These are phyloP conservation scores for Bagarius yarrelli DNA, from an alignment of 2,113 vertebrate species.

Conservation along the genomic window DNA sequence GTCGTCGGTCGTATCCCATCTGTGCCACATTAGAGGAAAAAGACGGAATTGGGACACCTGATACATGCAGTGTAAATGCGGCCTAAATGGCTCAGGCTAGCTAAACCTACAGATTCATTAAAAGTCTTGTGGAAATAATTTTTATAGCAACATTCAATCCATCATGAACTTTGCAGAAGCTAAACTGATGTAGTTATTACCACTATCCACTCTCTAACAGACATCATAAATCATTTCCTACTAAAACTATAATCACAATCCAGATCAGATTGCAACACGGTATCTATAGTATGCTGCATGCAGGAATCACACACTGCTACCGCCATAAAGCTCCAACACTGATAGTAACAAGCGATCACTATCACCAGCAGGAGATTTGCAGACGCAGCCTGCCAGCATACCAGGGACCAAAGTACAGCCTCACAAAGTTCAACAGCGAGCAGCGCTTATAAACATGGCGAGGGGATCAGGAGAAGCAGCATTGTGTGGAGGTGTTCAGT, in stretches of 20 bases:
- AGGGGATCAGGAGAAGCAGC: background rate
- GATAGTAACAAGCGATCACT: slow-evolving; percentile 6
- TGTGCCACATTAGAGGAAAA: too few species aligned
- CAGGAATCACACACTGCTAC: background rate
- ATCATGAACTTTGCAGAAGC: too few species aligned
- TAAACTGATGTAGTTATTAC: background rate
- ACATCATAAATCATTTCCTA: background rate
- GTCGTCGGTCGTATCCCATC: too few species aligned
- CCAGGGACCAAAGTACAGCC: slow-evolving; percentile 40
- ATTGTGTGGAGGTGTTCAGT: background rate
- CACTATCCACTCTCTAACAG: background rate
- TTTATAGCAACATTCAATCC: too few species aligned
- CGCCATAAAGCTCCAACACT: background rate
- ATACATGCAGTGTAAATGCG: too few species aligned
- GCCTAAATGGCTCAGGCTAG: too few species aligned
- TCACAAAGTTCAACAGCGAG: slow-evolving; percentile 34
- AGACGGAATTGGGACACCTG: too few species aligned
- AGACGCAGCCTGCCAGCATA: background rate
- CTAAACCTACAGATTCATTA: too few species aligned
- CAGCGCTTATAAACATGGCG: slow-evolving; percentile 24
- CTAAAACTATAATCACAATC: background rate
- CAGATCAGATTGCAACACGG: background rate
- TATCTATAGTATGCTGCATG: background rate
- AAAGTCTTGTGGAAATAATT: too few species aligned
- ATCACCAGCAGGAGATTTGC: background rate